phyloP scores from a whole-genome alignment of 2,113 vertebrate genomes.

The Melierax canorus region DNA sequence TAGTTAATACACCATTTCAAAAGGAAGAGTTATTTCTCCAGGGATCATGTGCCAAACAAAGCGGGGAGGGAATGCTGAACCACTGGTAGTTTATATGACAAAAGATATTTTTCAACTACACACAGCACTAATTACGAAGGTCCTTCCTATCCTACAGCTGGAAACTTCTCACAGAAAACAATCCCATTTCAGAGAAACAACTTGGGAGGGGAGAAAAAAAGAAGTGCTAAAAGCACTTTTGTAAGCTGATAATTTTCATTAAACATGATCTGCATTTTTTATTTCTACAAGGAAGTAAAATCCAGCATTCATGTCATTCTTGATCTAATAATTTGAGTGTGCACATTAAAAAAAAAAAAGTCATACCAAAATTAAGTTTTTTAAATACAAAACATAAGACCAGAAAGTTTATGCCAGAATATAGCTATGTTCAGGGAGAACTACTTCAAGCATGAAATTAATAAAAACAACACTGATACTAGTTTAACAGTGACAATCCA shows the following conservation, averaged over 20 bases:
- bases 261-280: background rate
- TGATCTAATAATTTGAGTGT: background rate
- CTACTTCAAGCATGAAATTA: background rate
- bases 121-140: background rate
- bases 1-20: conserved; percentile 27
- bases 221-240: background rate
- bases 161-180: background rate
- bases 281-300: background rate
- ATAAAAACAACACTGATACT: background rate
- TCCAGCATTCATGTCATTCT: background rate
- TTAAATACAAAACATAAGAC: background rate
- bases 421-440: background rate
- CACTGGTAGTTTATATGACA: background rate
- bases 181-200: background rate
- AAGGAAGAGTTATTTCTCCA: conserved; percentile 50
- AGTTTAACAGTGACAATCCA: background rate
- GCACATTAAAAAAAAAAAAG: background rate
- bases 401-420: background rate
- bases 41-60: conserved; percentile 27
- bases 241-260: background rate
- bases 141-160: background rate
- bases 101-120: conserved; percentile 15
- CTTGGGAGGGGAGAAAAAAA: too few relatives aligned
- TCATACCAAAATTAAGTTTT: background rate
- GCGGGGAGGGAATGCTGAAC: background rate